Evolutionary conservation across 2,888 invertebrate genomes (phyloP), one percentile per base, ranked within the genome.

Genomic region (Choristoneura rosaceana): DNA sequence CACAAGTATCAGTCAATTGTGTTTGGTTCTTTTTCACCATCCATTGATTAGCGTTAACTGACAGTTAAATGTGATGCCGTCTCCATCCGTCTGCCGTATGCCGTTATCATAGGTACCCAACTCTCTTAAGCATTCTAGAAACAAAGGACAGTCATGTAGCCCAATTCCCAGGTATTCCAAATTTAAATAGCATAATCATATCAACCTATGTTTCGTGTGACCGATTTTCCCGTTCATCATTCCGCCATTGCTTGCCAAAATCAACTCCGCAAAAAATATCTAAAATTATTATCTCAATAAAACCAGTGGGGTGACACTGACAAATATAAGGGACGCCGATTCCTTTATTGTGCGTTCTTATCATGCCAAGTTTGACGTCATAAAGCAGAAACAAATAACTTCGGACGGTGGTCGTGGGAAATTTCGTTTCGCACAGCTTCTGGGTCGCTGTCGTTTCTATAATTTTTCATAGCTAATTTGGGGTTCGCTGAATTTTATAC

Each of bases 281-380:
- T 59, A 68, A 63, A 67, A 76, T 75, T 75, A 76, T 77, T 77
- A 77, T 77, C 77, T 75, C 75, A 75, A 77, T 75, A 76, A 69
- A 76, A 74, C 73, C 73, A 71, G 73, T 55, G 58, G 70, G 58
- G 65, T 74, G 76, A 76, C 77, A 75, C 73, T 77, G 76, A 77
- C 74, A 76, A 77, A 77, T 77, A 75, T 66, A 69, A 38, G 69
- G 71, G 70, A 65, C 68, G 75, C 70, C 69, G 70, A 76, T 74
- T 75, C 64, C 66, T 61, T 64, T 70, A 75, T 74, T 75, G 71
- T 70, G 65, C 64, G 71, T 76, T 76, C 74, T 74, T 76, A 73
- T 76, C 70, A 71, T 74, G 70, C 70, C 70, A 70, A 69, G 60
- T 73, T 74, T 73, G 74, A 76, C 71, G 74, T 76, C 76, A 74